Evolutionary conservation across 1,140 invertebrate species (phyloP), one percentile per base, ranked within the genome.

Genomic region (Oreohelix idahoensis): DNA sequence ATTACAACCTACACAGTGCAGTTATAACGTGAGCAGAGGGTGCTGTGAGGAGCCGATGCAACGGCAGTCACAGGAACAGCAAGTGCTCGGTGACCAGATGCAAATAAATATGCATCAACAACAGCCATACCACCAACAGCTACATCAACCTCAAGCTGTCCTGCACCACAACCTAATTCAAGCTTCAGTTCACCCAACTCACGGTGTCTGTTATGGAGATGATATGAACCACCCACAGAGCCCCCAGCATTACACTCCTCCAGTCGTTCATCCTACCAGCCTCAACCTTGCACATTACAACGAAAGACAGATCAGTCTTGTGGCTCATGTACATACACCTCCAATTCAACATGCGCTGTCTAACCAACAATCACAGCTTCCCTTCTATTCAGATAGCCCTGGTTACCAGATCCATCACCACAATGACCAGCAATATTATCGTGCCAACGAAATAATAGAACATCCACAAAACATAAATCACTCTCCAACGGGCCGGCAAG

Each of bases 201-300:
- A 82, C 49, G 80, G 80, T 2, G 80, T 82, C 8, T 82, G 80
- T 29, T 82, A 82, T 49, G 80, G 80, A 8, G 80, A 82, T 71
- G 32, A 75, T 51, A 82, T 35, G 42, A 70, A 29, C 11, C 79
- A 81, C 69, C 39, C 69, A 1, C 79, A 81, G 32, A 49, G 66
- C 42, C 69, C 79, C 10, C 79, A 81, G 29, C 79, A 71, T 36
- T 81, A 81, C 79, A 51, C 42, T 17, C 71, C 80, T 17, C 80
- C 80, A 49, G 13, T 26, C 26, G 15, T 49, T 20, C 39, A 71
- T 45, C 79, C 63, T 1, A 29, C 32, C 63, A 71, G 53, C 15
- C 77, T 79, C 35, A 39, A 39, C 36, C 77, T 39, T 10, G 71
- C 35, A 29, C 63, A 66, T 8, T 32, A 66, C 63, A 66, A 66